Base-by-base conservation (phyloP, 2,113 vertebrate species). In the Stigmatopora nigra region DNA sequence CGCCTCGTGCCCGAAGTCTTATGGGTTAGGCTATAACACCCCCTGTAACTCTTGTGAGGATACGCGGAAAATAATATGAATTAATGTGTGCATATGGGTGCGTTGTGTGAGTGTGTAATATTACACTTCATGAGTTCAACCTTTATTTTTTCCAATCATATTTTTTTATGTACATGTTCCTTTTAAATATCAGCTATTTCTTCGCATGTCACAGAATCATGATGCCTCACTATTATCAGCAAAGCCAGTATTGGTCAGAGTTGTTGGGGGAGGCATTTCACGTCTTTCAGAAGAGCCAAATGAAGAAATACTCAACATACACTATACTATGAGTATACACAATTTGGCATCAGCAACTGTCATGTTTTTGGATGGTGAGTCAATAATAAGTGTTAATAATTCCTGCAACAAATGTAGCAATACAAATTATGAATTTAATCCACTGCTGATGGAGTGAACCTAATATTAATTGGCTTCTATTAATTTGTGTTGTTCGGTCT, bases 181-280 rank as follows among this genome's bases (percentile, higher is more conserved):
- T 13, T 25, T 55, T 22, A 55, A 19, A 55, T 13, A 12, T 25
- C 20, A 55, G 20, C 52, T 25, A 55, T 55, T 55, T 0, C 12
- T 22, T 65, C 66, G 71, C 59, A 66, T 61, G 13, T 22, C 11
- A 55, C 20, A 25, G 58, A 67, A 61, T 64, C 67, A 71, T 61
- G 38, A 46, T 25, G 66, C 60, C 72, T 56, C 70, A 58, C 48
- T n/a, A 64, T 78, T 56, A 73, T 73, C 68, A 57, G 71, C 44
- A 31, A 31, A 31, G 25, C 25, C 25, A 31, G 25, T 31, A 31
- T 31, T 31, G 25, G 25, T 31, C 25, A 31, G 67, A 75, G 36
- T 38, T 49, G 19, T 7, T 17, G 17, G 11, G 44, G 17, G 8
- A 14, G 8, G 47, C 25, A 22, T 62, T n/a, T 4, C 36, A 44